Percentiles rank a stretch among this genome's conserved stretches.
Conservation (phyloP, 1,140 invertebrate species). For the Musca vetustissima region DNA sequence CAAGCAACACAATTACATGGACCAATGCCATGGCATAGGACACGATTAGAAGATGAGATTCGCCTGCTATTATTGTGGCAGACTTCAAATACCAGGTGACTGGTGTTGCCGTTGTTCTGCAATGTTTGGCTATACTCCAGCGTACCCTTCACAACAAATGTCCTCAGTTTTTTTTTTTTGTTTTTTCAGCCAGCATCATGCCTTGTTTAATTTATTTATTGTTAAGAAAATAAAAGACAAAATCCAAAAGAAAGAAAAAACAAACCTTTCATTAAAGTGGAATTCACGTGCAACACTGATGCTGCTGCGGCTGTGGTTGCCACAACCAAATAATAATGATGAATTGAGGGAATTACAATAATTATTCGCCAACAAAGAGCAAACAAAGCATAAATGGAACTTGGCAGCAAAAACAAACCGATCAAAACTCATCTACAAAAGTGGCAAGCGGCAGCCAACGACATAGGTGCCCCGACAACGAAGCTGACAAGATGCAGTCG, state of each 20-base stretch:
- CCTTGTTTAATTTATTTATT: conserved; percentile 16
- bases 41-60: neutral
- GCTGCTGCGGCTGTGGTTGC: neutral
- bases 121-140: neutral
- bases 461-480: neutral
- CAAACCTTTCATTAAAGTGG: conserved; percentile 11
- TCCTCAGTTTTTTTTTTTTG: neutral
- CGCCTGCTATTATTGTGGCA: neutral
- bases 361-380: neutral
- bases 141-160: neutral
- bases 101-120: neutral
- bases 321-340: conserved; percentile 15
- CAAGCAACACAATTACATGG: neutral
- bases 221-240: neutral
- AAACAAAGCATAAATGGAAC: neutral
- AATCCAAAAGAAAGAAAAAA: neutral
- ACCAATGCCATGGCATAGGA: neutral
- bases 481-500: neutral
- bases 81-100: neutral
- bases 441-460: neutral
- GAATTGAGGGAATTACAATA: conserved; percentile 16
- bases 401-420: neutral
- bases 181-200: no score
- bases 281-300: conserved; percentile 2
- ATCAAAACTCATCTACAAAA: neutral